Percentiles rank a stretch among this genome's conserved stretches.
These are phyloP conservation scores for Bradypodion pumilum DNA, from an alignment of 2,797 vertebrate genomes.

Conservation along the genomic window DNA sequence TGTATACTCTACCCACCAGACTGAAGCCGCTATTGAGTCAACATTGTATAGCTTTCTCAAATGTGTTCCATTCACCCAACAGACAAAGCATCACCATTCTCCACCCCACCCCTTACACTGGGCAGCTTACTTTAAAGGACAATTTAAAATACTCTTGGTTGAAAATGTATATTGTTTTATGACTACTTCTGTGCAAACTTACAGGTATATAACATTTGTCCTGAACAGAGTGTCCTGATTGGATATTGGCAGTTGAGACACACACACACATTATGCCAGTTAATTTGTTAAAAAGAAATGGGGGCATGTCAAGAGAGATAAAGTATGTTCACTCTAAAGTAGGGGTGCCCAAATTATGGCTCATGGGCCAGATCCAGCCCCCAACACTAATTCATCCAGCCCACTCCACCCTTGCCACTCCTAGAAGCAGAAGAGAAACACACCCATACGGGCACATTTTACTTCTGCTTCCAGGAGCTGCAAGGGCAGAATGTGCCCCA, in stretches of 20 bases:
- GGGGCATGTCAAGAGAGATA: neutral
- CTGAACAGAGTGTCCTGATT: conserved; percentile 13
- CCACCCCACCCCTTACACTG: neutral
- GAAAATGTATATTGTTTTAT: conserved; percentile 20
- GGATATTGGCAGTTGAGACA: neutral
- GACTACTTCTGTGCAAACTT: conserved; percentile 12
- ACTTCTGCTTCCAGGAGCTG: too few relatives aligned
- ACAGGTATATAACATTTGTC: conserved; percentile 16
- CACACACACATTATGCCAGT: too few relatives aligned
- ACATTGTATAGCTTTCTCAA: conserved; percentile 49
- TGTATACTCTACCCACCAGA: conserved; percentile 28
- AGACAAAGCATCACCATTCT: conserved; percentile 38
- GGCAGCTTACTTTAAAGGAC: conserved; percentile 9
- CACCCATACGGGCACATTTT: too few relatives aligned
- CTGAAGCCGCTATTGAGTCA: conserved; percentile 29
- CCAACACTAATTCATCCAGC: too few relatives aligned
- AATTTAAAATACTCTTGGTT: conserved; percentile 41
- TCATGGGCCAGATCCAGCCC: too few relatives aligned
- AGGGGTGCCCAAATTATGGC: too few relatives aligned
- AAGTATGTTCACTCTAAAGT: neutral
- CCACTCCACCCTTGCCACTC: too few relatives aligned
- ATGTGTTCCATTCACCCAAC: conserved; percentile 23
- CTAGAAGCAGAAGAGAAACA: too few relatives aligned
- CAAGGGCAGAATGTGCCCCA: too few relatives aligned
- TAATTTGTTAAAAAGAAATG: too few relatives aligned